A percentile compares a stretch with the other conserved stretches of the same genome.
phyloP scores from a whole-genome alignment of 2,888 invertebrate genomes.

The Pharmacophagus antenor region DNA sequence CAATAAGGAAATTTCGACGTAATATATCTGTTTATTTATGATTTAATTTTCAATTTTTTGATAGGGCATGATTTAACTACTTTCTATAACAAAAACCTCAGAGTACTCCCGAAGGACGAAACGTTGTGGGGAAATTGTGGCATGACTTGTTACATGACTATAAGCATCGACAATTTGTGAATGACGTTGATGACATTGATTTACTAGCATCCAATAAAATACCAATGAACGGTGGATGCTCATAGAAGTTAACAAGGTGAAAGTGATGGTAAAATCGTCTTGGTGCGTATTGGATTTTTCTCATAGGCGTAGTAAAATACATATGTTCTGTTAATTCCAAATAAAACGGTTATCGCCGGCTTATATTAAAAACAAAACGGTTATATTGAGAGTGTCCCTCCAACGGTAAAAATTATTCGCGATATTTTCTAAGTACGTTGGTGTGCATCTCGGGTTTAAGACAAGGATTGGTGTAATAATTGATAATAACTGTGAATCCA shows the following conservation, averaged over 20 bases:
- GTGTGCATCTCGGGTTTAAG: background rate
- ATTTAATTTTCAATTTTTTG: background rate
- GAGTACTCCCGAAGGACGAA: background rate
- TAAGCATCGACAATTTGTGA: conserved; percentile 3
- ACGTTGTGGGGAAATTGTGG: background rate
- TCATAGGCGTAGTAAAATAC: background rate
- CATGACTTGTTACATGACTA: background rate
- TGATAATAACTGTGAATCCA: background rate
- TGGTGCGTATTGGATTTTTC: background rate
- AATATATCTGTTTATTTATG: background rate
- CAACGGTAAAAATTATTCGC: background rate
- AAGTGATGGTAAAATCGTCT: background rate
- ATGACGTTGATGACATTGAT: background rate
- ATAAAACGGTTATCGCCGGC: too few relatives aligned
- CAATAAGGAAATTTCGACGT: background rate
- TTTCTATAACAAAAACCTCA: background rate
- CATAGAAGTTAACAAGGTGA: conserved; percentile 9
- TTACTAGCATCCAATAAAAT: background rate
- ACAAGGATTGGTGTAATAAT: background rate
- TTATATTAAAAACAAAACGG: background rate
- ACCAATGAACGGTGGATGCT: conserved; percentile 4
- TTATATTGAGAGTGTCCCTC: background rate
- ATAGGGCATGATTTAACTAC: background rate
- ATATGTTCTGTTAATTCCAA: background rate
- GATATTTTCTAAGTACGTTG: background rate